phyloP scores from a whole-genome alignment of 1,140 invertebrate genomes.

The Cyrtorhinus lividipennis region DNA sequence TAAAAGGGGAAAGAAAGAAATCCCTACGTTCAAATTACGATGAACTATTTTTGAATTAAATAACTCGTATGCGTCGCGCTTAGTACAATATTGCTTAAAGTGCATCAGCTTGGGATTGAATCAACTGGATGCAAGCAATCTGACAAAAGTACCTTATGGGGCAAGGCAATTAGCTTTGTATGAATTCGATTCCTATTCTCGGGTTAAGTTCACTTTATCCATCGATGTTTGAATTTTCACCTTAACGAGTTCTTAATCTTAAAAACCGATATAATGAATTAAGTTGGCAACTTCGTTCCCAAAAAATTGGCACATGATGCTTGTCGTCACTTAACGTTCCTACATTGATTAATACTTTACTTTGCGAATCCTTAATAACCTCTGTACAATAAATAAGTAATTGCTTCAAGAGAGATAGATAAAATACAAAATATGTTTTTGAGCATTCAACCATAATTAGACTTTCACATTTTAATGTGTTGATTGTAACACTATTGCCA shows the following conservation, averaged over 20 bases:
- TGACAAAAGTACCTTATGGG: neutral
- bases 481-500: slow-evolving; percentile 9
- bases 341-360: neutral
- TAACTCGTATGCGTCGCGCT: too few species aligned
- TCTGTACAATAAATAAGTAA: neutral
- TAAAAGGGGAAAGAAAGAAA: neutral
- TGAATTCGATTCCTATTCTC: neutral
- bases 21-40: neutral
- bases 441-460: slow-evolving; percentile 1
- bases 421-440: neutral
- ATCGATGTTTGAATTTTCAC: neutral
- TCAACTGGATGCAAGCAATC: neutral
- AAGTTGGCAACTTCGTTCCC: neutral
- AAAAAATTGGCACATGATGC: neutral
- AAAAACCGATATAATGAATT: neutral
- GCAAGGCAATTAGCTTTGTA: neutral
- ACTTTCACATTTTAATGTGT: slow-evolving; percentile 7
- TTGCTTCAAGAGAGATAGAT: neutral
- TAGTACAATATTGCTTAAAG: neutral
- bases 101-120: neutral
- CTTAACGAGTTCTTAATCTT: neutral
- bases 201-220: neutral
- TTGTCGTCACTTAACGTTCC: neutral
- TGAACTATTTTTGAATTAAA: neutral
- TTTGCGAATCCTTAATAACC: neutral